Evolutionary conservation across 2,113 vertebrate genomes (phyloP).

Genomic region (Vimba vimba): DNA sequence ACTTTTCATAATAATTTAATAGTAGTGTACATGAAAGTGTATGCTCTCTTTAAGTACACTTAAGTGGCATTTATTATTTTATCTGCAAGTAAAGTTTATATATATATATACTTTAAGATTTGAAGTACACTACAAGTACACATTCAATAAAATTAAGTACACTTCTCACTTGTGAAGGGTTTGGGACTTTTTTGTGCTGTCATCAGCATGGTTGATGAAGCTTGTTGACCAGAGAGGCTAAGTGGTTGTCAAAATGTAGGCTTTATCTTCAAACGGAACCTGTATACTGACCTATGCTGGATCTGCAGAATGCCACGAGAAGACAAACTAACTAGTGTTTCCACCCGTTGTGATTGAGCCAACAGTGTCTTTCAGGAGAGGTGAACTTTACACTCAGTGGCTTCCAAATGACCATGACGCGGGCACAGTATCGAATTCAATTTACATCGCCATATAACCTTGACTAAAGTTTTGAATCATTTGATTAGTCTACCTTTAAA

Average conservation of each 20-base stretch:
- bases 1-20: too few relatives aligned
- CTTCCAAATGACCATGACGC: conserved; percentile 67
- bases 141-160: neutral
- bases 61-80: too few relatives aligned
- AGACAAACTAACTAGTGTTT: neutral
- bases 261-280: neutral
- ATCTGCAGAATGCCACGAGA: neutral
- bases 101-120: neutral
- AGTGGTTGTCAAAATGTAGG: neutral
- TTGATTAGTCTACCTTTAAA: conserved; percentile 71
- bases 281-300: neutral
- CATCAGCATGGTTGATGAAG: neutral
- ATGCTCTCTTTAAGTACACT: too few relatives aligned
- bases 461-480: conserved; percentile 73
- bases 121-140: neutral
- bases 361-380: conserved; percentile 29
- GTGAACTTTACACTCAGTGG: conserved; percentile 66
- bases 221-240: neutral
- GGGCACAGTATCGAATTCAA: conserved; percentile 69
- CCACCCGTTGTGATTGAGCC: conserved; percentile 28
- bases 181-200: neutral
- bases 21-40: too few relatives aligned
- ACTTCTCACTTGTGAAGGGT: neutral
- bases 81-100: too few relatives aligned
- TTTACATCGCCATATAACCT: conserved; percentile 72